These are phyloP conservation scores for Balanococcus diminutus DNA, from an alignment of 2,888 invertebrate species.

Conservation along the genomic window DNA sequence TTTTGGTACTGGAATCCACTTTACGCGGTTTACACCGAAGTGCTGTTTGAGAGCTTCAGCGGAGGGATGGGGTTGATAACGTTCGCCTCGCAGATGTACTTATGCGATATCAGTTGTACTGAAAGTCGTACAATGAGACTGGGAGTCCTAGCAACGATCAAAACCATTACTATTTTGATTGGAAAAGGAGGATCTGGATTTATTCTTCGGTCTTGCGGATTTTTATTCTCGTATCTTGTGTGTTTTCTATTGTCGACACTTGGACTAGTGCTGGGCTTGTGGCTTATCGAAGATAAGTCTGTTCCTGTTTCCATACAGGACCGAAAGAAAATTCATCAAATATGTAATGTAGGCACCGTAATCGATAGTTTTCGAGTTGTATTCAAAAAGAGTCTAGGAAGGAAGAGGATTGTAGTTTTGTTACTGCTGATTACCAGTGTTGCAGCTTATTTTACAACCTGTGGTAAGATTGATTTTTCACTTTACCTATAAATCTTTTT, in stretches of 20 bases:
- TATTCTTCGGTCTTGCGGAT: conserved; percentile 53
- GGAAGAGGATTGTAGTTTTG: neutral
- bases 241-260: conserved; percentile 51
- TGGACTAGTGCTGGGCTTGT: conserved; percentile 51
- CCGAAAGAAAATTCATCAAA: neutral
- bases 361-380: neutral
- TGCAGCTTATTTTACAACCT: neutral
- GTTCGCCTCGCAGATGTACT: conserved; percentile 56
- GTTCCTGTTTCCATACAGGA: conserved; percentile 33
- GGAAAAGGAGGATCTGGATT: conserved; percentile 56
- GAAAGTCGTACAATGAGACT: conserved; percentile 57
- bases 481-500: no score
- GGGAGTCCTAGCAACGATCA: conserved; percentile 42
- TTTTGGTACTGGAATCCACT: conserved; percentile 58
- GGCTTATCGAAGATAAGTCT: conserved; percentile 51
- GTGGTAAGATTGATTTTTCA: neutral
- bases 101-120: conserved; percentile 55
- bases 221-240: conserved; percentile 51
- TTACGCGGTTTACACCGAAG: neutral
- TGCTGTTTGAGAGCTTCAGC: neutral
- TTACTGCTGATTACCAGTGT: neutral
- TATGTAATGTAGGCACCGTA: neutral
- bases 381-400: neutral
- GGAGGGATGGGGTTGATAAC: conserved; percentile 56
- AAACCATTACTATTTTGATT: conserved; percentile 53